phyloP scores from a whole-genome alignment of 2,888 invertebrate genomes.

The Lasioglossum malachurum region DNA sequence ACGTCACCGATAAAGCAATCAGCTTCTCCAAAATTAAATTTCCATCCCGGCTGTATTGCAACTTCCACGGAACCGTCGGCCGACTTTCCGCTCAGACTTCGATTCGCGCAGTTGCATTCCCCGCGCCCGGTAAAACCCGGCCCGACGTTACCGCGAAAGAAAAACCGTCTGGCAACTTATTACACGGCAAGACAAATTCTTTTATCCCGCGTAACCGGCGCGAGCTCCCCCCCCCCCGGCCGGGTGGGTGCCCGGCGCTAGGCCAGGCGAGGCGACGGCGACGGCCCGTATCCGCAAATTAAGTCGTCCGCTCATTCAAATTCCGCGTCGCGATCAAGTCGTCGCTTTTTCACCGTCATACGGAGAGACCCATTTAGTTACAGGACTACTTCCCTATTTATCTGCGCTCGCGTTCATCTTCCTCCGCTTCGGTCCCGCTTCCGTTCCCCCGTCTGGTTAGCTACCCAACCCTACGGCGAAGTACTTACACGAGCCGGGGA shows the following conservation, averaged over 20 bases:
- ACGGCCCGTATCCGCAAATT: constrained; percentile 31
- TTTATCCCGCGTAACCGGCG: constrained; percentile 26
- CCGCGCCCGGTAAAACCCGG: not conserved
- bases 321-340: constrained; percentile 34
- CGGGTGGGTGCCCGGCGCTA: not conserved
- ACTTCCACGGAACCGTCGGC: not conserved
- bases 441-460: not conserved
- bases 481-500: constrained; percentile 25
- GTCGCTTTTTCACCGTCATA: constrained; percentile 38
- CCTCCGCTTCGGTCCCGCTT: constrained; percentile 20
- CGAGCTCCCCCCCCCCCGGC: not conserved
- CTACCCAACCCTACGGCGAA: constrained; percentile 24
- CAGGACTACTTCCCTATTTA: constrained; percentile 32
- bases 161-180: constrained; percentile 15
- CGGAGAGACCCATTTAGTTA: constrained; percentile 18
- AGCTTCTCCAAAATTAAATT: constrained; percentile 3
- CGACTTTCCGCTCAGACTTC: not conserved
- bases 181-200: constrained; percentile 43
- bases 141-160: too few species aligned
- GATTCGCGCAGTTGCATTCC: not conserved
- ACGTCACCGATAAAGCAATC: constrained; percentile 10
- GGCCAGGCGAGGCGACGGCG: not conserved
- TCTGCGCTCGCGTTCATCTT: constrained; percentile 27
- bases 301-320: constrained; percentile 42
- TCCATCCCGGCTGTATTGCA: not conserved